Evolutionary conservation across 2,888 invertebrate genomes (phyloP).

Genomic region (Spisula solida): DNA sequence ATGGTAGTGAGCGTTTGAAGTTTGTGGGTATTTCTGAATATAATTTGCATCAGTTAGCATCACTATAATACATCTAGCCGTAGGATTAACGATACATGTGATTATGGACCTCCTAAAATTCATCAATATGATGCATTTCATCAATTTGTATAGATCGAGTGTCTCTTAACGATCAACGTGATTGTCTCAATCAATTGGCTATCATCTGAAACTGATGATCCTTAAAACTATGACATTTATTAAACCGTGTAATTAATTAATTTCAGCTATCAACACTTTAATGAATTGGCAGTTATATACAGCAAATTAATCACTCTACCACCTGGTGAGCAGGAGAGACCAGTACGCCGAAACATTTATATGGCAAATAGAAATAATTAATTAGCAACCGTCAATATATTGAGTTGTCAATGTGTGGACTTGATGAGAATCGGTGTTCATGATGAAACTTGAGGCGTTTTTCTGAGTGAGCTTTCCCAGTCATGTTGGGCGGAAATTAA

Average conservation of each 20-base stretch:
- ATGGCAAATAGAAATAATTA: not conserved
- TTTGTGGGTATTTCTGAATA: too few species aligned
- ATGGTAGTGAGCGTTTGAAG: too few species aligned
- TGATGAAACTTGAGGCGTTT: constrained; percentile 23
- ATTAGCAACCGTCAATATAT: not conserved
- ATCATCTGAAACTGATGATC: not conserved
- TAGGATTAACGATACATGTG: too few species aligned
- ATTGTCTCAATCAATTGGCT: not conserved
- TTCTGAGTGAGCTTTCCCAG: not conserved
- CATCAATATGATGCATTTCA: not conserved
- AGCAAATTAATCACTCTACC: not conserved
- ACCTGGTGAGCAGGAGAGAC: not conserved
- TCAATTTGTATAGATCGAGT: not conserved
- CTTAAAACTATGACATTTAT: not conserved
- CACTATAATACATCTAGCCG: too few species aligned
- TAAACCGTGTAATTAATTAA: not conserved
- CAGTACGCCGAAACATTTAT: not conserved
- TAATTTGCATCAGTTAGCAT: too few species aligned
- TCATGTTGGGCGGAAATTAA: constrained; percentile 37
- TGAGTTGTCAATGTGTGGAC: not conserved
- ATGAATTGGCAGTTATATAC: not conserved
- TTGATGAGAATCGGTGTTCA: not conserved
- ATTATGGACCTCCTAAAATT: not conserved
- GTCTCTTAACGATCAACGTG: not conserved
- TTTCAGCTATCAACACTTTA: not conserved